Evolutionary conservation across 2,888 invertebrate genomes (phyloP), one percentile per base, ranked within the genome.

Genomic region (Dascillus cervinus): DNA sequence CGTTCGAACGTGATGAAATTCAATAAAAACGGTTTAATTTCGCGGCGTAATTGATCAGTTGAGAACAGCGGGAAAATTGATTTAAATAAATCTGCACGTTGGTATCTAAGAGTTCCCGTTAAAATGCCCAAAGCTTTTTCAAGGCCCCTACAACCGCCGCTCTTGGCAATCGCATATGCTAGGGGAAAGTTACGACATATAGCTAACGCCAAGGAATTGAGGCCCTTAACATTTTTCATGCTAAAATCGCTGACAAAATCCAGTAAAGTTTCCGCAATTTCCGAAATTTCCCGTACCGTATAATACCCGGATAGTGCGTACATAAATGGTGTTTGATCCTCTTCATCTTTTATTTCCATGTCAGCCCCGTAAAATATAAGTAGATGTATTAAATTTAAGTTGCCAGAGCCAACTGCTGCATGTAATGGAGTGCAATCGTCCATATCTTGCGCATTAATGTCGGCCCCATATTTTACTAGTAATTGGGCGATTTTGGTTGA

Each of bases 311-410:
- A 37, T 11, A 54, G 12, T 2, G 53, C 46, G 22, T 45, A 43
- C 49, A 53, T 49, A 23, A 55, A 52, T 5, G 55, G 52, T n/a
- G 50, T 52, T 10, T 46, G 29, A 33, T 39, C 25, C 24, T 46
- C n/a, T 11, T 11, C 22, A 20, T 32, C 32, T 4, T 2, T 5
- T 13, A 38, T 25, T 19, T 32, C 42, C 2, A 48, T 41, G 39
- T 56, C 55, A 8, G 55, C 54, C 34, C 43, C 42, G 26, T 50
- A 52, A 40, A 47, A 55, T 3, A 58, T 34, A 11, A 58, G 31
- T 51, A 54, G 47, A 31, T 49, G 50, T 10, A 55, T 44, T 10
- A 44, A 36, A 36, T 55, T 50, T 6, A 49, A 19, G 28, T 37
- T 43, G 9, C 25, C 28, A 8, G 33, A 30, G 11, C 13, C 28